Evolutionary conservation across 2,113 vertebrate species (phyloP).

Genomic region (Conger conger): DNA sequence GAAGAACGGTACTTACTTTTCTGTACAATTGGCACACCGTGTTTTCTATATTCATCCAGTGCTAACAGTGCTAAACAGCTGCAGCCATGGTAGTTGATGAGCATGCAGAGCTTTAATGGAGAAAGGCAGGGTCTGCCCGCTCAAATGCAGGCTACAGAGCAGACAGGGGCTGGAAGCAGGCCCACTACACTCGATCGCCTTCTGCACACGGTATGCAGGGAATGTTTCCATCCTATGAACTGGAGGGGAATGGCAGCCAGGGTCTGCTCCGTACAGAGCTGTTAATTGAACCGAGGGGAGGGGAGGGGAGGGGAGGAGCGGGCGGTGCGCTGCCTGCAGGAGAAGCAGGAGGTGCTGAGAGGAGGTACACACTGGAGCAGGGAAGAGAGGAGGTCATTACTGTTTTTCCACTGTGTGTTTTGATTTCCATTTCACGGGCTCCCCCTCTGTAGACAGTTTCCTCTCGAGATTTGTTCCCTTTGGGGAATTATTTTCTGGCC

Average conservation of each 20-base stretch:
- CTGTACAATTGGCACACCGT: constrained; percentile 3
- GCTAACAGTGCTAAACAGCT: constrained; percentile 46
- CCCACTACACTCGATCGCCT: constrained; percentile 56
- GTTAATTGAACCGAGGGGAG: neutral
- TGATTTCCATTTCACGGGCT: neutral
- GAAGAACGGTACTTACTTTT: neutral
- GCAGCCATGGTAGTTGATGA: constrained; percentile 43
- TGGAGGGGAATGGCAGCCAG: constrained; percentile 37
- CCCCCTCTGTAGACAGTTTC: too few species aligned
- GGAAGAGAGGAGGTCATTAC: neutral
- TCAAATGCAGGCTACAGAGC: constrained; percentile 65
- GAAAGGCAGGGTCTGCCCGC: constrained; percentile 41
- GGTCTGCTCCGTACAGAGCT: constrained; percentile 29
- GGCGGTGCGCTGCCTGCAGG: neutral
- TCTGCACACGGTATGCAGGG: constrained; percentile 73
- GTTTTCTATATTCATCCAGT: neutral
- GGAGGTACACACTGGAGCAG: neutral
- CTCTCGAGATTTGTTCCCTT: too few species aligned
- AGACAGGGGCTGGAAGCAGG: constrained; percentile 66
- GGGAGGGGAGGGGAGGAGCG: neutral
- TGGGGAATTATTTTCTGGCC: too few species aligned
- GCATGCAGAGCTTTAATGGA: neutral
- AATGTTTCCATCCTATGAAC: constrained; percentile 56
- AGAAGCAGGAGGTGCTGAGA: neutral
- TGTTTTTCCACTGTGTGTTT: neutral